These are phyloP conservation scores for Drosophila leonis DNA, from an alignment of 2,888 invertebrate genomes.

Conservation along the genomic window DNA sequence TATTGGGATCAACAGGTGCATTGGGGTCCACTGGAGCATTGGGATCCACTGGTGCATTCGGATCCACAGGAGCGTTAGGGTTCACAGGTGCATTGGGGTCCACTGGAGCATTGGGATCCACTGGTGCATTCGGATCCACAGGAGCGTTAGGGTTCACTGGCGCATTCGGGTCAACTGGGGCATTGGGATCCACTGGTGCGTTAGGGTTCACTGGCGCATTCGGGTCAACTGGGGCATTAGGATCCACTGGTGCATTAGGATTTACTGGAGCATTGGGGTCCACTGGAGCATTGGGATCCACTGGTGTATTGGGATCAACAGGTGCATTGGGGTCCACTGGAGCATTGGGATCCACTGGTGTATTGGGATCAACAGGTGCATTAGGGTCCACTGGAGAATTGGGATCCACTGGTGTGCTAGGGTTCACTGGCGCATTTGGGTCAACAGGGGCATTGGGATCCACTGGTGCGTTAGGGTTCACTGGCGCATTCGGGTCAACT, in stretches of 20 bases:
- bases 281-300: not conserved
- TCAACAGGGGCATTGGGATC: not conserved
- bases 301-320: not conserved
- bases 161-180: slow-evolving; percentile 16
- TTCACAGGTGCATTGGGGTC: slow-evolving; percentile 7
- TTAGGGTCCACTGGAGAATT: not conserved
- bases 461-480: not conserved
- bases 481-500: not conserved
- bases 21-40: not conserved
- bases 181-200: not conserved
- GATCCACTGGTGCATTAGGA: not conserved
- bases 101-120: slow-evolving; percentile 8
- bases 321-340: not conserved
- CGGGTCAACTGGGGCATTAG: not conserved
- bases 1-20: fast-evolving
- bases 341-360: fast-evolving
- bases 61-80: slow-evolving; percentile 11
- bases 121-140: slow-evolving; percentile 4
- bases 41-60: not conserved
- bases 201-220: not conserved
- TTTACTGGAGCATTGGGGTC: not conserved
- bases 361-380: fast-evolving
- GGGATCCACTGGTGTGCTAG: fast-evolving
- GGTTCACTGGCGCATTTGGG: not conserved
- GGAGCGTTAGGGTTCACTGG: slow-evolving; percentile 26